Conservation (phyloP, 2,113 vertebrate genomes). For the Mesoclemmys tuberculata region DNA sequence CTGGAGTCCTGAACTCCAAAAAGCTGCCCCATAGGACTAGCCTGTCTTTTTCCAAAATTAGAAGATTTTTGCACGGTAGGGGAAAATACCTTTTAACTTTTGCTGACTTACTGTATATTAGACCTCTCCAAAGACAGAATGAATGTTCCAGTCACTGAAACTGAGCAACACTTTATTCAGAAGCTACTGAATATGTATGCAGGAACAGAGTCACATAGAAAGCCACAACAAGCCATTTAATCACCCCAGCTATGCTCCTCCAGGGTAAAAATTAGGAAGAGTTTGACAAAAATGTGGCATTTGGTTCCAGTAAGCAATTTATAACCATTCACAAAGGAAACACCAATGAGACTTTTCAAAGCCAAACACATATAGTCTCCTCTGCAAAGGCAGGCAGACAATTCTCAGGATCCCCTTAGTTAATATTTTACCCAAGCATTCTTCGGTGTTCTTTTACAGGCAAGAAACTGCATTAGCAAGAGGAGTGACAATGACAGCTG, state of each 20-base stretch:
- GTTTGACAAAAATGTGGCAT: slow-evolving; percentile 26
- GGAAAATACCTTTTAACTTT: background rate
- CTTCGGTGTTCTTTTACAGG: slow-evolving; percentile 44
- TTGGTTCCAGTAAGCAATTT: slow-evolving; percentile 59
- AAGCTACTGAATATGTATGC: background rate
- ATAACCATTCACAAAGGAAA: slow-evolving; percentile 68
- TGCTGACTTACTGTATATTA: background rate
- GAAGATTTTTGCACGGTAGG: background rate
- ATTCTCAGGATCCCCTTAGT: slow-evolving; percentile 23
- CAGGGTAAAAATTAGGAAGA: slow-evolving; percentile 37
- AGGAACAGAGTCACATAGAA: background rate
- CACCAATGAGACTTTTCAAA: slow-evolving; percentile 58
- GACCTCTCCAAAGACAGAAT: background rate
- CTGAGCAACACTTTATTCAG: slow-evolving; percentile 6
- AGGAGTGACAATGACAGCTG: slow-evolving; percentile 15
- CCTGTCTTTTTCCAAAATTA: background rate
- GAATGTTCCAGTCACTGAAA: background rate
- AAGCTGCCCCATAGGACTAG: background rate
- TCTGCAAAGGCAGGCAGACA: background rate
- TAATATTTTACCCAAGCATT: slow-evolving; percentile 27
- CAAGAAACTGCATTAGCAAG: slow-evolving; percentile 7
- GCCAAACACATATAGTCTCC: slow-evolving; percentile 7
- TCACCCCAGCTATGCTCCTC: slow-evolving; percentile 23
- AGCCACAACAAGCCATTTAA: slow-evolving; percentile 35
- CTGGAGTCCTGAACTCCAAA: background rate